Evolutionary conservation across 2,888 invertebrate species (phyloP), one percentile per base, ranked within the genome.

Genomic region (Mayetiola destructor): DNA sequence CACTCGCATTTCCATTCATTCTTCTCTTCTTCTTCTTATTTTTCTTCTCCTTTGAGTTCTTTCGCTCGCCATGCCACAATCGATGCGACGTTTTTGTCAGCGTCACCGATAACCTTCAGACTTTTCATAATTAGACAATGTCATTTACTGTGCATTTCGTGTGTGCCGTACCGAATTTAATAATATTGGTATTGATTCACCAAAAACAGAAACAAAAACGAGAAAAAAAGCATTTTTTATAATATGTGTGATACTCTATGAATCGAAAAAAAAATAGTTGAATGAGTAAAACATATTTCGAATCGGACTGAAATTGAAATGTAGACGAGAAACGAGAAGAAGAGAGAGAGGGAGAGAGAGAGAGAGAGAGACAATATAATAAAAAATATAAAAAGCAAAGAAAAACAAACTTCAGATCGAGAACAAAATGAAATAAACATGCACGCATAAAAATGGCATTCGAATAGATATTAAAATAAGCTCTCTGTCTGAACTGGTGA

Each of bases 81-180:
- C 42, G 42, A 21, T 42, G 48, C 27, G 27, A 27, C 27, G 48
- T 27, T 27, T 27, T 48, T 27, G 48, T 48, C 48, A 48, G 48
- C 48, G 48, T 48, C 48, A 48, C 48, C 48, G 48, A 48, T 48
- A 48, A 48, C 48, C 48, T 48, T 48, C 48, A 48, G 48, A 48
- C 48, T 48, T 48, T 48, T 48, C 48, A 48, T 48, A 48, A 48
- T 48, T 48, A 48, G 48, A 48, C 48, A 48, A 48, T 27, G 48
- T 48, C 48, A 48, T 48, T 48, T 48, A 48, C 48, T 48, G n/a
- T n/a, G 48, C 48, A 48, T 48, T 27, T 48, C 48, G 27, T 48
- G n/a, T n/a, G 48, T 48, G 48, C 48, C 27, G 27, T 48, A 48
- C 48, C 48, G 48, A 27, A 48, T n/a, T n/a, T n/a, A n/a, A n/a